Evolutionary conservation across 2,888 invertebrate species (phyloP), one percentile per base, ranked within the genome.

Genomic region (Drosophila yooni): DNA sequence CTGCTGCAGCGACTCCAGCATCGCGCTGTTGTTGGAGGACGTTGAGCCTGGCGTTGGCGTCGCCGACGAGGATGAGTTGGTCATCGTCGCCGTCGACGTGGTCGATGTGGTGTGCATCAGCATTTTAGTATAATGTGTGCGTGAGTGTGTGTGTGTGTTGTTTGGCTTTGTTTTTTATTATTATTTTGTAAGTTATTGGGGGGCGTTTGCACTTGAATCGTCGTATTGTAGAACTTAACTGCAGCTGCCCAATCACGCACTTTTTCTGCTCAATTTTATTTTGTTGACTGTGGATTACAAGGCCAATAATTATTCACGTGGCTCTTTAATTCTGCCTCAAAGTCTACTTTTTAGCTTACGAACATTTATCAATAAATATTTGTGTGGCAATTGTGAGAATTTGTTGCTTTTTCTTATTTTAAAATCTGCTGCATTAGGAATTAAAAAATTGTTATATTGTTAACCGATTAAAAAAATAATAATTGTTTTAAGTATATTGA

Each of bases 11-110:
- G 91, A 77, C 40, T 92, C 92, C 57, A 90, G 74, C 54, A 86
- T 91, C 56, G 90, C 91, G 77, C 88, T 92, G 57, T 91, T 88
- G 61, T 91, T 89, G 48, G 91, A 91, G 29, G 91, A 91, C 25
- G 87, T 88, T 5, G 91, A 91, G 60, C 90, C 91, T 38, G 92
- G 91, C 11, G 91, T 91, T 73, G 91, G 91, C 68, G 91, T 91
- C 72, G 90, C 90, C 72, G 91, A 89, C 1, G 90, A 86, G 29
- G 90, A 86, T 43, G 85, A 89, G 69, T 86, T 86, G 82, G 85
- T 86, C 85, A 86, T 86, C 51, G 91, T 91, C 46, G 88, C 84
- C 61, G 91, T 86, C 34, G 90, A 88, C 29, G 88, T 81, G 18
- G 69, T 82, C 50, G 87, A 86, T 63, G 88, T 82, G 58, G 80